Conservation (phyloP, 2,888 invertebrate species). For the Megastigmus dorsalis region DNA sequence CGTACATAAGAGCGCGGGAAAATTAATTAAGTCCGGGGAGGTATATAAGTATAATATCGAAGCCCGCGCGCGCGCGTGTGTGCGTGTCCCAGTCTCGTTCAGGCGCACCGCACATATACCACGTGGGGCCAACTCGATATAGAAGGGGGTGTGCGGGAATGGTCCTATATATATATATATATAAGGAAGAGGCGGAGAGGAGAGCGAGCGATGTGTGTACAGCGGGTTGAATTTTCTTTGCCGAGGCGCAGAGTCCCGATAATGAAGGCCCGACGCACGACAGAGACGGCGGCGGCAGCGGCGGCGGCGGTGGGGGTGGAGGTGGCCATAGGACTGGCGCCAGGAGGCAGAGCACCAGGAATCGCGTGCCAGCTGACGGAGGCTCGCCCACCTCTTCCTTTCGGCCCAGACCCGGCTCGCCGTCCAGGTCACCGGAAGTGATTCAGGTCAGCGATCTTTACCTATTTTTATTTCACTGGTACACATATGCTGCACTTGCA, state of each 20-base stretch:
- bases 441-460: conserved; percentile 75
- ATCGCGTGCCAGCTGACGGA: conserved; percentile 53
- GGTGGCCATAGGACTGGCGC: conserved; percentile 44
- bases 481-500: too few species aligned
- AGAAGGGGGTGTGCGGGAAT: too few species aligned
- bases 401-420: conserved; percentile 62
- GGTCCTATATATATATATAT: too few species aligned
- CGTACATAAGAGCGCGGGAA: conserved; percentile 8
- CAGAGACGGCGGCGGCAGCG: conserved; percentile 49
- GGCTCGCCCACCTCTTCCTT: conserved; percentile 57
- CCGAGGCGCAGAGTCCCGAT: conserved; percentile 57
- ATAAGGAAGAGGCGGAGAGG: not conserved
- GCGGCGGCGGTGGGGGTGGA: conserved; percentile 47
- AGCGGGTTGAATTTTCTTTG: not conserved
- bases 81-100: too few species aligned
- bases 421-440: conserved; percentile 73
- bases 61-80: not conserved
- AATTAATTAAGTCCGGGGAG: conserved; percentile 52
- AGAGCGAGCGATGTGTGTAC: not conserved
- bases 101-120: too few species aligned
- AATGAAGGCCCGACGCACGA: conserved; percentile 59
- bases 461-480: too few species aligned
- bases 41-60: too few species aligned
- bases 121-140: too few species aligned
- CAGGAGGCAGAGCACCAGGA: conserved; percentile 57